Evolutionary conservation across 2,797 vertebrate genomes (phyloP).

Genomic region (Acanthiza pusilla): DNA sequence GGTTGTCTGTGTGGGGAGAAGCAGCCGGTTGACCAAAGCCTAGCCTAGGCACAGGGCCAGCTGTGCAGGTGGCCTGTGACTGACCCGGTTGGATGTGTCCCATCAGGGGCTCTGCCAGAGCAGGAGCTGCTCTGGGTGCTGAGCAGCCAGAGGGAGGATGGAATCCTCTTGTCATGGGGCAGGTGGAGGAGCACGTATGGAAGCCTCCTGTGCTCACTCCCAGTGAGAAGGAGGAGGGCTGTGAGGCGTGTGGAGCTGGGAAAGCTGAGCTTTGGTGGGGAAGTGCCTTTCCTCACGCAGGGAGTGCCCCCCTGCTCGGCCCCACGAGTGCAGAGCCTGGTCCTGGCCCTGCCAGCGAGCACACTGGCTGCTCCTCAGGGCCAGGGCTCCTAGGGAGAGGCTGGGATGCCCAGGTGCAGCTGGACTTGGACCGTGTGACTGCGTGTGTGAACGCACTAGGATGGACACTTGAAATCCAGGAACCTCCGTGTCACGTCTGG

Average conservation of each 20-base stretch:
- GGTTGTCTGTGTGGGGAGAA: conserved; percentile 12
- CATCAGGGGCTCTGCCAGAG: not conserved
- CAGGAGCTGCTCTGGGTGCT: not conserved
- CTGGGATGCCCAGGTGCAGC: not conserved
- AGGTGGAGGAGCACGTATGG: not conserved
- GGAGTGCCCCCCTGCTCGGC: not conserved
- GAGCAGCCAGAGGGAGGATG: not conserved
- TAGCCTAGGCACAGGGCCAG: not conserved
- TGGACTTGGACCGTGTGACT: not conserved
- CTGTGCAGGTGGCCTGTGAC: not conserved
- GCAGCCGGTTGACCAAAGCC: not conserved
- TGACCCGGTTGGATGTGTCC: not conserved
- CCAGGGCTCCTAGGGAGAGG: not conserved
- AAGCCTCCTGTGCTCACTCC: not conserved
- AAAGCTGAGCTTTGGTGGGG: not conserved
- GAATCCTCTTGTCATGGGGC: not conserved
- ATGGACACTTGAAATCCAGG: not conserved
- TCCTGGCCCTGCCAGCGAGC: not conserved
- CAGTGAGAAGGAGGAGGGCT: not conserved
- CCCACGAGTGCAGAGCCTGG: not conserved
- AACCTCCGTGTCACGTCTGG: not conserved
- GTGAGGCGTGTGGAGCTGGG: not conserved
- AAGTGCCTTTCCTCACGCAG: accelerated
- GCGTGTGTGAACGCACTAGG: not conserved
- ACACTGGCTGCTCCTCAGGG: not conserved